Evolutionary conservation across 2,888 invertebrate species (phyloP), one percentile per base, ranked within the genome.

Genomic region (Elaeidobius kamerunicus): DNA sequence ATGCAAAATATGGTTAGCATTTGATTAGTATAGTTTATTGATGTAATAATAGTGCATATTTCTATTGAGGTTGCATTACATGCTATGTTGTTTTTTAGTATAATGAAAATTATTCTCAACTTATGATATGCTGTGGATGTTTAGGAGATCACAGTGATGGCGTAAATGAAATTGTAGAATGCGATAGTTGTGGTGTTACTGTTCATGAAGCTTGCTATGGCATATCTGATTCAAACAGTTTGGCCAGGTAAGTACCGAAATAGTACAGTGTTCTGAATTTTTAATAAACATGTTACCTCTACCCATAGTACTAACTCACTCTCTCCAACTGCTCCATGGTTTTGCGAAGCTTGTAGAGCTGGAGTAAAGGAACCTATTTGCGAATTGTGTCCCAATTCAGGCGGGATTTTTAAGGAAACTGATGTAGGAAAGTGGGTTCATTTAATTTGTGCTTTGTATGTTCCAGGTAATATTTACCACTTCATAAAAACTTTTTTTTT

Each of bases 401-500:
- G 88, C 64, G 94, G 88, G 61, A 96, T 86, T 73, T 97, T 84
- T 71, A 99, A 99, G 74, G 94, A 96, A 74, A 96, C 97, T 0
- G 96, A 96, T 76, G 91, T 93, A 42, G 95, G 96, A 5, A 91
- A 92, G 72, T 99, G 98, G 98, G 96, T 98, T 1, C 99, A 99
- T 75, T 76, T 99, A 45, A 67, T 98, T 2, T 99, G 99, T 76
- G 97, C 98, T 0, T 79, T 99, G 4, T 99, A 98, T 74, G 92
- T 96, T 6, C 96, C 95, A 12, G 97, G 56, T 54, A 52, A 23
- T 35, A 18, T 20, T 23, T 28, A 15, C 5, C 30, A 30, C 9
- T 30, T n/a, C 12, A 30, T 23, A 23, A 6, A 9, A 23, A 6
- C 23, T n/a, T n/a, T n/a, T n/a, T n/a, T n/a, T n/a, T n/a, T n/a